These are phyloP conservation scores for Cyprinodon diabolis DNA, from an alignment of 2,797 vertebrate species.

Conservation along the genomic window DNA sequence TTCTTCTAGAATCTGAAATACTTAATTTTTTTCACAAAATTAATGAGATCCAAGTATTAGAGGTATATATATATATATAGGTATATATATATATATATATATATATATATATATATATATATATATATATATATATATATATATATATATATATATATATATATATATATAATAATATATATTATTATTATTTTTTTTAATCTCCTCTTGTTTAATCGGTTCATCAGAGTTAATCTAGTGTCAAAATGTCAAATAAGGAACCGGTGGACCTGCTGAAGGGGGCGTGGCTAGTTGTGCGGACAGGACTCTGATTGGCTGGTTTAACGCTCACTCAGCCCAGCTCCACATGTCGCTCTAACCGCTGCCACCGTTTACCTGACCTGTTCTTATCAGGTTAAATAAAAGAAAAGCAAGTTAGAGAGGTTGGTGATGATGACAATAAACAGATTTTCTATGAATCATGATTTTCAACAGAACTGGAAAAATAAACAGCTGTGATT, in stretches of 20 bases:
- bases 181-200: no score
- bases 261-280: neutral
- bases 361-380: constrained; percentile 15
- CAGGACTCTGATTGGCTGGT: constrained; percentile 69
- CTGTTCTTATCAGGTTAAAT: constrained; percentile 12
- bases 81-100: no score
- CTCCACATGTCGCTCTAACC: constrained; percentile 25
- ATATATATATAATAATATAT: no score
- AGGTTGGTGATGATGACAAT: neutral
- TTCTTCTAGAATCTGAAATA: neutral
- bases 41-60: neutral
- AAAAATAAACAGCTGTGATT: neutral
- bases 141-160: no score
- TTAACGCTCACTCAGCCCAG: constrained; percentile 17
- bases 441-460: neutral
- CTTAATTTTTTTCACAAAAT: neutral
- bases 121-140: no score
- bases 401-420: neutral
- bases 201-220: neutral
- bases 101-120: no score
- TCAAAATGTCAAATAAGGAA: constrained; percentile 51
- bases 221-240: constrained; percentile 36
- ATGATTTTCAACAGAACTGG: neutral
- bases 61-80: no score
- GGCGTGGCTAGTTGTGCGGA: constrained; percentile 62